Percentiles rank a stretch among this genome's conserved stretches.
Conservation (phyloP, 2,797 vertebrate species). For the Danio tinwini region DNA sequence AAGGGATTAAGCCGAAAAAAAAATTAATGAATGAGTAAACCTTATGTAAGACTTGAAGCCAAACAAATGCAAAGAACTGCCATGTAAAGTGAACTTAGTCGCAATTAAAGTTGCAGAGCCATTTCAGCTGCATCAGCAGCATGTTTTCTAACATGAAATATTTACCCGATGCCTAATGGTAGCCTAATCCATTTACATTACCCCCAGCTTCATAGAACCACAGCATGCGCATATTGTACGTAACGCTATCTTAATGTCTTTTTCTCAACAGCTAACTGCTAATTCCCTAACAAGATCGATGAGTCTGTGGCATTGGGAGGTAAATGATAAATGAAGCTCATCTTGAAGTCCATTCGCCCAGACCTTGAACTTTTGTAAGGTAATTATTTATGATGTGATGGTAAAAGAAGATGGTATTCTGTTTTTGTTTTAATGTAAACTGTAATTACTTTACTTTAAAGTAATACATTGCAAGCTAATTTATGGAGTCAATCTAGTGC, state of each 20-base stretch:
- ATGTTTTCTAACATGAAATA: conserved; percentile 53
- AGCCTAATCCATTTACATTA: conserved; percentile 22
- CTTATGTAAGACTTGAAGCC: conserved; percentile 8
- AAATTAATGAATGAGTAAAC: too few relatives aligned
- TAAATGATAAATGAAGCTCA: conserved; percentile 25
- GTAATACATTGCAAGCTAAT: background rate
- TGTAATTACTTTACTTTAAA: background rate
- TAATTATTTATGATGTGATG: conserved; percentile 9
- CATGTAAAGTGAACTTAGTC: background rate
- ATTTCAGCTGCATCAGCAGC: conserved; percentile 45
- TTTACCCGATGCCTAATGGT: conserved; percentile 50
- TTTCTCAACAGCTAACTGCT: conserved; percentile 37
- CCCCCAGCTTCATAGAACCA: conserved; percentile 14
- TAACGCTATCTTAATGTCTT: conserved; percentile 36
- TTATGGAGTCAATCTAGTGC: too few relatives aligned
- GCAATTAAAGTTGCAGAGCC: conserved; percentile 20
- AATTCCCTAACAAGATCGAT: conserved; percentile 36
- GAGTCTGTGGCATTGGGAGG: background rate
- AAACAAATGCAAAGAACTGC: conserved; percentile 4
- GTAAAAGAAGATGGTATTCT: background rate
- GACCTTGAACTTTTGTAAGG: conserved; percentile 15
- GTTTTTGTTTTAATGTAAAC: background rate
- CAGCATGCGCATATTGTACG: conserved; percentile 8
- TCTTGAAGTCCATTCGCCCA: conserved; percentile 1
- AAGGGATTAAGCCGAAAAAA: too few relatives aligned